phyloP scores from a whole-genome alignment of 2,113 vertebrate genomes.

The Lethenteron camtschaticum region DNA sequence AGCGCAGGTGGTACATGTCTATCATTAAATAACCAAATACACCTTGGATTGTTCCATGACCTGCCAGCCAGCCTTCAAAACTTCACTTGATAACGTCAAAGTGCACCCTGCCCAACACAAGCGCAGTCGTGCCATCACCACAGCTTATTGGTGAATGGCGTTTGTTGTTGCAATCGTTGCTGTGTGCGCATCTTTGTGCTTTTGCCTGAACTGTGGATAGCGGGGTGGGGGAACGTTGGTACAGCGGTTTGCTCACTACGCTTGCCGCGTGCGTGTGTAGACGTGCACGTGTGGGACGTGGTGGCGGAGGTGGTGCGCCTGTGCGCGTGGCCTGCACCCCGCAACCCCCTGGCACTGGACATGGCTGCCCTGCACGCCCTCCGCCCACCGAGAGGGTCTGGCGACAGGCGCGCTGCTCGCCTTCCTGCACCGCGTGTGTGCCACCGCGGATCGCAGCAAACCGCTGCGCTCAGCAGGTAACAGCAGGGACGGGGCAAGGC shows the following conservation, averaged over 20 bases:
- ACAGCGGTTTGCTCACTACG: neutral
- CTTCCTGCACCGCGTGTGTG: constrained; percentile 22
- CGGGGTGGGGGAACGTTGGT: no score
- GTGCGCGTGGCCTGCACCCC: constrained; percentile 30
- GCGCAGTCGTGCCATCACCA: neutral
- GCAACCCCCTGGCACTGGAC: constrained; percentile 36
- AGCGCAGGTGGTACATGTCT: no score
- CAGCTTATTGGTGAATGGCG: neutral
- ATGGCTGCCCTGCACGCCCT: constrained; percentile 29
- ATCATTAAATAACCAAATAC: no score
- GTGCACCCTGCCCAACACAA: neutral
- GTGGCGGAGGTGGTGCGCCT: constrained; percentile 31
- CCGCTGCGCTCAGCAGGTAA: no score
- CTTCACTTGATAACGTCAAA: no score
- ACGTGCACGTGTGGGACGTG: constrained; percentile 29
- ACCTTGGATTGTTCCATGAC: no score
- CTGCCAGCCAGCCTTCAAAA: no score
- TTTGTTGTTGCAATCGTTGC: neutral
- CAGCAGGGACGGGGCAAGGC: no score
- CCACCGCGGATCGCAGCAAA: no score
- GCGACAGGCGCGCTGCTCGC: constrained; percentile 28
- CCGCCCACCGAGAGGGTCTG: constrained; percentile 26
- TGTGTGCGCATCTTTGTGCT: no score
- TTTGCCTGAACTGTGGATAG: neutral
- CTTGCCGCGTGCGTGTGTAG: constrained; percentile 13